A percentile compares a stretch with the other conserved stretches of the same genome.
phyloP scores from a whole-genome alignment of 2,113 vertebrate species.

The Phodopus roborovskii region DNA sequence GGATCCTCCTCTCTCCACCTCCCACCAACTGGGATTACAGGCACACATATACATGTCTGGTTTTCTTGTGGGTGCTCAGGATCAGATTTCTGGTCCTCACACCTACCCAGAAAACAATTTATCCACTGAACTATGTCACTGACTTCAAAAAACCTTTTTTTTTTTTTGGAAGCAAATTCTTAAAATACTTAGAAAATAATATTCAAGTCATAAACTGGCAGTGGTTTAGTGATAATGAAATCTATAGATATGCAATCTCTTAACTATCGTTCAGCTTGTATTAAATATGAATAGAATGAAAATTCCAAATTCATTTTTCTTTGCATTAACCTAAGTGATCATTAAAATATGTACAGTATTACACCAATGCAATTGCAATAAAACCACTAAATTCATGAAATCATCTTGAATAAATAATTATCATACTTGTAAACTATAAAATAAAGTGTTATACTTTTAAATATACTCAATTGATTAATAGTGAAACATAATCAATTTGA shows the following conservation, averaged over 20 bases:
- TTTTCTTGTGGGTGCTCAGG: not conserved
- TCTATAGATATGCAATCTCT: not conserved
- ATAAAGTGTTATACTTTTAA: not conserved
- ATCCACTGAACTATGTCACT: not conserved
- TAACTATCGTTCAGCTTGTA: not conserved
- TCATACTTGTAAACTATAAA: not conserved
- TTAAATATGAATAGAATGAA: constrained; percentile 6
- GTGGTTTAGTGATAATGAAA: constrained; percentile 11
- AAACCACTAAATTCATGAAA: not conserved
- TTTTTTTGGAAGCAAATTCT: not conserved
- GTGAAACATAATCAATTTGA: not conserved
- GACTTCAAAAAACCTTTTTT: not conserved
- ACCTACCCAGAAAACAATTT: not conserved
- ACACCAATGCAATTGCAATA: not conserved
- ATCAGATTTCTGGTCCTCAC: not conserved
- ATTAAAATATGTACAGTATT: not conserved
- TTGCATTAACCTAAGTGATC: not conserved
- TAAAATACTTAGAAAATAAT: not conserved
- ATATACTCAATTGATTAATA: not conserved
- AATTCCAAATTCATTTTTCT: not conserved
- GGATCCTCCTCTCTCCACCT: not conserved
- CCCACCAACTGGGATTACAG: too few species aligned
- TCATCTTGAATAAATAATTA: not conserved
- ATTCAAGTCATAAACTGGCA: not conserved
- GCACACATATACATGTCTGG: too few species aligned